Conservation (phyloP, 2,797 vertebrate genomes). For the Pteropus rufus region DNA sequence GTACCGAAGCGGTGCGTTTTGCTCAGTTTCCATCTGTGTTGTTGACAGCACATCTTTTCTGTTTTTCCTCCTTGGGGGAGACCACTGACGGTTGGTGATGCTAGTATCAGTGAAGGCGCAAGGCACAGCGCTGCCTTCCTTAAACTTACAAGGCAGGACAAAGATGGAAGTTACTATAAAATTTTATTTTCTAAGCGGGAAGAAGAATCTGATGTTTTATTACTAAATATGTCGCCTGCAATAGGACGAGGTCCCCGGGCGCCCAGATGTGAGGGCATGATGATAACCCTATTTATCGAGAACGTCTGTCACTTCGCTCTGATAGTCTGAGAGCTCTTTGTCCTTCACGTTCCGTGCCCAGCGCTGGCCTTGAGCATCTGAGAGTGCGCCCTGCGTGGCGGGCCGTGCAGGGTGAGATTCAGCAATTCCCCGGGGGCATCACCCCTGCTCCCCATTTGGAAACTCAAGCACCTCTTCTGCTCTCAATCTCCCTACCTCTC, state of each 20-base stretch:
- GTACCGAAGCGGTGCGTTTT: not conserved
- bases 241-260: not conserved
- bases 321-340: not conserved
- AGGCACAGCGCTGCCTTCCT: not conserved
- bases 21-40: not conserved
- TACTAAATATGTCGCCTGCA: not conserved
- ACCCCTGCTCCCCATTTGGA: not conserved
- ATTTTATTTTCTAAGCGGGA: not conserved
- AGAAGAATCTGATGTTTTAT: not conserved
- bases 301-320: not conserved
- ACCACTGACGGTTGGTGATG: not conserved
- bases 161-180: not conserved
- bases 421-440: not conserved
- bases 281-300: not conserved
- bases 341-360: rapidly evolving
- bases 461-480: not conserved
- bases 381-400: rapidly evolving
- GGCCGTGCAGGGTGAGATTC: too few species aligned
- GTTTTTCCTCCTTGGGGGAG: not conserved
- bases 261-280: not conserved
- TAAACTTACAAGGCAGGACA: not conserved
- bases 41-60: not conserved
- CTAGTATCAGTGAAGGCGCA: not conserved
- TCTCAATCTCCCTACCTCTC: not conserved
- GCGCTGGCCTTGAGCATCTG: rapidly evolving